Conservation (phyloP, 2,797 vertebrate genomes). For the Hemibagrus guttatus region DNA sequence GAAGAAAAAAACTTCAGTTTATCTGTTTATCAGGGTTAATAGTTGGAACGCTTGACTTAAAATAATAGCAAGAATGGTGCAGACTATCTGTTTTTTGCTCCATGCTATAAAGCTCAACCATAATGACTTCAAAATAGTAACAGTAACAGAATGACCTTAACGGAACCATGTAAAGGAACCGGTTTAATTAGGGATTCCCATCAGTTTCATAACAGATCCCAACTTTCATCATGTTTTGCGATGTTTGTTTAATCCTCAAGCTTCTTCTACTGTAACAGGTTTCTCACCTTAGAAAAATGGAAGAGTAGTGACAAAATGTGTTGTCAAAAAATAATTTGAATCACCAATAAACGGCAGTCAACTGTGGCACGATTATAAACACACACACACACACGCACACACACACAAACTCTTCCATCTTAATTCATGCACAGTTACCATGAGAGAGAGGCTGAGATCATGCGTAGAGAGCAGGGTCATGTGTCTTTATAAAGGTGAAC, state of each 20-base stretch:
- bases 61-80: not conserved
- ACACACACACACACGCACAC: constrained; percentile 7
- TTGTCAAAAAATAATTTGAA: not conserved
- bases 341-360: not conserved
- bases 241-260: not conserved
- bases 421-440: constrained; percentile 22
- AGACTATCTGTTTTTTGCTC: not conserved
- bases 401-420: constrained; percentile 23
- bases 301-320: not conserved
- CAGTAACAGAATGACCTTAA: not conserved
- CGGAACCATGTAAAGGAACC: not conserved
- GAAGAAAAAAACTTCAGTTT: not conserved
- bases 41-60: not conserved
- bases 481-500: constrained; percentile 56
- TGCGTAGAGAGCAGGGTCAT: constrained; percentile 13
- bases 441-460: constrained; percentile 8
- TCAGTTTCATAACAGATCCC: not conserved
- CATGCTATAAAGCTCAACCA: not conserved
- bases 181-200: not conserved
- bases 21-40: not conserved
- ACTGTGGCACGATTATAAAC: no score
- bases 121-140: not conserved
- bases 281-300: not conserved
- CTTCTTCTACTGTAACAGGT: not conserved
- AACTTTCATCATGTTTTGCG: not conserved